Evolutionary conservation across 2,113 vertebrate species (phyloP).

Genomic region (Chitala chitala): DNA sequence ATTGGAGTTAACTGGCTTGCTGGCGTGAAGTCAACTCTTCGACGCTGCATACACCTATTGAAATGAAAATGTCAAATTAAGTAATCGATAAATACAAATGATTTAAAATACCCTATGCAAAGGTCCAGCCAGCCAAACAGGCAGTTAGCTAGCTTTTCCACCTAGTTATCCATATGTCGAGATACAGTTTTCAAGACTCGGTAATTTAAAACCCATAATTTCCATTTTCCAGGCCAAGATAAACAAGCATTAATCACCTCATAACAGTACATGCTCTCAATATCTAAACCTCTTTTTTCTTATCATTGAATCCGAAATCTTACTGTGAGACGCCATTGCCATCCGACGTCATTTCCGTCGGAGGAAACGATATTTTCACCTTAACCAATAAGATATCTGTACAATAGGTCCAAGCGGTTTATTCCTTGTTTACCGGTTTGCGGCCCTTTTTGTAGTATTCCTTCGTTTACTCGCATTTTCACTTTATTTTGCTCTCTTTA

Average conservation of each 20-base stretch:
- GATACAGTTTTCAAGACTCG: background rate
- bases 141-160: background rate
- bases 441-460: too few relatives aligned
- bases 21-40: background rate
- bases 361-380: background rate
- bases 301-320: conserved; percentile 40
- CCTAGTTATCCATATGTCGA: background rate
- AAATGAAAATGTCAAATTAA: background rate
- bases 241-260: conserved; percentile 5
- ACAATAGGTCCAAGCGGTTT: too few relatives aligned
- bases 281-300: conserved; percentile 25
- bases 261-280: conserved; percentile 27
- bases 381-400: too few relatives aligned
- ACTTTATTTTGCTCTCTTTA: too few relatives aligned
- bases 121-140: conserved; percentile 1
- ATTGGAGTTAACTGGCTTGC: background rate
- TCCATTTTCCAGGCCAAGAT: background rate
- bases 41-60: background rate
- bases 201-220: background rate
- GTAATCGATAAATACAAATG: background rate
- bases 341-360: conserved; percentile 39
- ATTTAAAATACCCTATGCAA: background rate
- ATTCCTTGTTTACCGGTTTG: too few relatives aligned
- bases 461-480: too few relatives aligned
- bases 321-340: conserved; percentile 49